Evolutionary conservation across 2,797 vertebrate genomes (phyloP), one percentile per base, ranked within the genome.

Genomic region (Toxotes lorentzi): DNA sequence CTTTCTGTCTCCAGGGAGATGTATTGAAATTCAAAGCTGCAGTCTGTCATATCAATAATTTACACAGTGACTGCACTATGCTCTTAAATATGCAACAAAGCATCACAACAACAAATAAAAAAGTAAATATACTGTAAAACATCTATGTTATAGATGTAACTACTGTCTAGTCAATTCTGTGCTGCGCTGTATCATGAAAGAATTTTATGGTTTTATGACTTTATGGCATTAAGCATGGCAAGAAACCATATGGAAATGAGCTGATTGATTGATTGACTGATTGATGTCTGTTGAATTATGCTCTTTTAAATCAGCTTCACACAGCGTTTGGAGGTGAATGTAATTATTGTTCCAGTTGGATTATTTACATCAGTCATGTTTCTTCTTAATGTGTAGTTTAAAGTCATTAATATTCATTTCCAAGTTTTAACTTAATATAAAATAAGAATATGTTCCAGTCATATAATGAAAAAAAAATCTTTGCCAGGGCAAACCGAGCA

Each of bases 1-100:
- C 54, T 76, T 57, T 51, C 64, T 11, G 23, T 88, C 82, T 86
- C 85, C 51, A 6, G 56, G 83, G 84, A 82, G 74, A 58, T 79
- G 75, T 89, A 92, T 92, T 87, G 90, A 91, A 86, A 88, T 93
- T 92, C 91, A 73, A 70, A 69, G 80, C 81, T 65, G 78, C 70
- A 71, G 79, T 81, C 70, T 83, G 82, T 88, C 79, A 66, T 89
- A 92, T 93, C 86, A 92, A 94, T 94, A 88, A 91, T 94, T 92
- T 81, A 94, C 79, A 77, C 76, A 47, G 48, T 23, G 43, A 79
- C 75, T 73, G 59, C 23, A 76, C 70, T 50, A 51, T 58, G 76
- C 17, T 51, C 68, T 84, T 89, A 79, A 79, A 83, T 79, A 60
- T 83, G 76, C 81, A 86, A 61, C 47, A 59, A 50, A 74, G 54